Conservation (phyloP, 1,140 invertebrate genomes). For the Drosophila azteca region DNA sequence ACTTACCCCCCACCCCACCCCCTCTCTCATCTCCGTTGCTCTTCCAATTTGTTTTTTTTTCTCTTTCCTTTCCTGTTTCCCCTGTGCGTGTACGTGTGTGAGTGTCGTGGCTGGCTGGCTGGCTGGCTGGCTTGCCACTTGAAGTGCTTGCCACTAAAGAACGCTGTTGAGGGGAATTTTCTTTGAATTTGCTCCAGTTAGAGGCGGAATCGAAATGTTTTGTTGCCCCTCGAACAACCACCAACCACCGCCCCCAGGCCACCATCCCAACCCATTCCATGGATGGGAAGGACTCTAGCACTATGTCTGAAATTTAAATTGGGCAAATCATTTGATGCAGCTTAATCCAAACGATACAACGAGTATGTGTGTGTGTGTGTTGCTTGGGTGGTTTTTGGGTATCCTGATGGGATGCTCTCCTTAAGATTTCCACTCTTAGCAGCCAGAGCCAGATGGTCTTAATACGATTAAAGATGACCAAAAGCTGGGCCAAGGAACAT, state of each 20-base stretch:
- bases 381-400: background rate
- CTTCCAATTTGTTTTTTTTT: background rate
- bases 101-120: background rate
- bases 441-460: too few relatives aligned
- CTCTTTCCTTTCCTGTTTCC: slow-evolving; percentile 9
- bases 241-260: background rate
- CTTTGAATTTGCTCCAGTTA: slow-evolving; percentile 63
- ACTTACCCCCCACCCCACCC: slow-evolving; percentile 24
- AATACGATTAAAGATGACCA: too few relatives aligned
- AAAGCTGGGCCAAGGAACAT: too few relatives aligned
- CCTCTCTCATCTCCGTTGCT: slow-evolving; percentile 3
- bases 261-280: too few relatives aligned
- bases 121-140: slow-evolving; percentile 42
- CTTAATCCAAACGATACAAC: slow-evolving; percentile 33
- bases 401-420: too few relatives aligned
- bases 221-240: slow-evolving; percentile 2
- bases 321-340: slow-evolving; percentile 55
- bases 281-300: background rate
- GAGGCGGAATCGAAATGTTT: slow-evolving; percentile 42
- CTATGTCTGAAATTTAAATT: slow-evolving; percentile 47
- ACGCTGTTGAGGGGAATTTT: slow-evolving; percentile 63
- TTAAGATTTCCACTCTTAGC: too few relatives aligned
- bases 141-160: slow-evolving; percentile 56
- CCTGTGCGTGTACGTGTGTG: slow-evolving; percentile 16
- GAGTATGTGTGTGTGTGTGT: background rate